These are phyloP conservation scores for Saturnia pavonia DNA, from an alignment of 2,888 invertebrate genomes.

Conservation along the genomic window DNA sequence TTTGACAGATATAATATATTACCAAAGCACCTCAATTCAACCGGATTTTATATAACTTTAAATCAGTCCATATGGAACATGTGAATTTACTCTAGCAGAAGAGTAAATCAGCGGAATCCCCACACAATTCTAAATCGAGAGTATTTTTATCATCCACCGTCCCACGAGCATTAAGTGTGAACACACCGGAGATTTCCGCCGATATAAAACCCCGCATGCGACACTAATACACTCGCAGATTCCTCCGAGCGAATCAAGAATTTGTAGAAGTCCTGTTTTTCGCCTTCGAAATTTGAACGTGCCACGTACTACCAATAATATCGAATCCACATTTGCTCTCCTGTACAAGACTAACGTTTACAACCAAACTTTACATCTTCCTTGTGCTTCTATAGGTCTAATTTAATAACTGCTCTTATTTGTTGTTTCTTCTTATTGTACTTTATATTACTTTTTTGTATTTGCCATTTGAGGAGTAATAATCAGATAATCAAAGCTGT, in stretches of 20 bases:
- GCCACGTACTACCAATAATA: conserved; percentile 51
- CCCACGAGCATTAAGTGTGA: conserved; percentile 65
- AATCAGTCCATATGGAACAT: not conserved
- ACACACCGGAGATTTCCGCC: conserved; percentile 69
- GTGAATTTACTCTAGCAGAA: conserved; percentile 28
- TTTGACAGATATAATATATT: not conserved
- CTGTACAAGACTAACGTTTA: not conserved
- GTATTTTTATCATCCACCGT: conserved; percentile 60
- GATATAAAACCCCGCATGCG: conserved; percentile 72
- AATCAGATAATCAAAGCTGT: not conserved
- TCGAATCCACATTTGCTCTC: conserved; percentile 15
- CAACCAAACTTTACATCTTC: not conserved
- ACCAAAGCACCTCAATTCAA: not conserved
- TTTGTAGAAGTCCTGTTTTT: conserved; percentile 67
- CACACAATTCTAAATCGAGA: conserved; percentile 49
- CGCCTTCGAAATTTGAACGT: conserved; percentile 61
- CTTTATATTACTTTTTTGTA: not conserved
- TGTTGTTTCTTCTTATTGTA: not conserved
- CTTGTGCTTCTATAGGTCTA: not conserved
- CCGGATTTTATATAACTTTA: conserved; percentile 9
- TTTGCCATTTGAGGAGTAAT: not conserved
- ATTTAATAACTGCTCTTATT: not conserved
- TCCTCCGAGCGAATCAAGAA: conserved; percentile 62
- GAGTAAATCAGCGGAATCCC: conserved; percentile 55
- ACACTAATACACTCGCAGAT: conserved; percentile 61